phyloP scores from a whole-genome alignment of 2,888 invertebrate genomes.

The Melikaiella ostensackeni region DNA sequence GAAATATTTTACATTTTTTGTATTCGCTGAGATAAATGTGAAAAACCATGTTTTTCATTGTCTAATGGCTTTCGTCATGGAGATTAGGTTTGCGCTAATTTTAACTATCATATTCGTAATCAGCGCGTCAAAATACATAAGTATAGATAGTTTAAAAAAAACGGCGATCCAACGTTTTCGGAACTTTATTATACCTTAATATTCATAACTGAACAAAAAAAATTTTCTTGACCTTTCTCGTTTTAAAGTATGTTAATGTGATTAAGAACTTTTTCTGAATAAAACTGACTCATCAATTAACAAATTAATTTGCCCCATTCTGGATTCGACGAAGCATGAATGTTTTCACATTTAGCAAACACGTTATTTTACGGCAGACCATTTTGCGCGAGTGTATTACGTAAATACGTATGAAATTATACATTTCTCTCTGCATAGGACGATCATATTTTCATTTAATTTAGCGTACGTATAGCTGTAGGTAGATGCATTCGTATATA shows the following conservation, averaged over 20 bases:
- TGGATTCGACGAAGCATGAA: background rate
- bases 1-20: too few relatives aligned
- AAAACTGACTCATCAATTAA: background rate
- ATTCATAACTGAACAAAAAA: too few relatives aligned
- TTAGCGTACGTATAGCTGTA: background rate
- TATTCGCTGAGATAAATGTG: too few relatives aligned
- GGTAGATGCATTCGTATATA: background rate
- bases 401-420: background rate
- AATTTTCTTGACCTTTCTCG: background rate
- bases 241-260: background rate
- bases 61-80: too few relatives aligned
- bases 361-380: background rate
- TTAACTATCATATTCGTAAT: too few relatives aligned
- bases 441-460: constrained; percentile 34
- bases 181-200: too few relatives aligned
- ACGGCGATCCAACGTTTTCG: too few relatives aligned
- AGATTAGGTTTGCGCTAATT: too few relatives aligned
- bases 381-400: background rate
- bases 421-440: background rate
- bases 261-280: background rate
- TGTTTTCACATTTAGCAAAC: background rate
- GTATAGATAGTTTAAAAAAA: too few relatives aligned
- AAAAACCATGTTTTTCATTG: too few relatives aligned
- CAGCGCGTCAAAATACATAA: too few relatives aligned
- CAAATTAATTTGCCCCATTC: background rate